Evolutionary conservation across 2,888 invertebrate species (phyloP).

Genomic region (Venustoraphidia nigricollis): DNA sequence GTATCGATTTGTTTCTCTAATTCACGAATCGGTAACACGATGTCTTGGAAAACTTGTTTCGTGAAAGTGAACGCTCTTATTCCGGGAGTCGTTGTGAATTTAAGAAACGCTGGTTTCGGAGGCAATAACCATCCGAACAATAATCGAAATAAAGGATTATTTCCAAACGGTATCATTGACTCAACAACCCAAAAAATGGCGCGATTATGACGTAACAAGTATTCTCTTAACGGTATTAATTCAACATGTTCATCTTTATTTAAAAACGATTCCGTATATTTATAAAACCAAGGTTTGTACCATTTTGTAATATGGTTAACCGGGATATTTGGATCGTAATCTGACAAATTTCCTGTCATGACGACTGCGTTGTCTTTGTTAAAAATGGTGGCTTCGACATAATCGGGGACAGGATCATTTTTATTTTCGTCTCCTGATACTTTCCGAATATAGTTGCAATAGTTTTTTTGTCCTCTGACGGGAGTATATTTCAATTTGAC

Average conservation of each 20-base stretch:
- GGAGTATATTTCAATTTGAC: slow-evolving; percentile 48
- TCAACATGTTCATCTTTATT: slow-evolving; percentile 36
- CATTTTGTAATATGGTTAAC: slow-evolving; percentile 42
- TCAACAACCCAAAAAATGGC: slow-evolving; percentile 61
- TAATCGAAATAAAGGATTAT: slow-evolving; percentile 40
- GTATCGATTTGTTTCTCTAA: slow-evolving; percentile 45
- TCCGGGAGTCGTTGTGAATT: slow-evolving; percentile 53
- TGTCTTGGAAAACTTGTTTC: slow-evolving; percentile 56
- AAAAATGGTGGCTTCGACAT: slow-evolving; percentile 50
- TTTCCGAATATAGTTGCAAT: slow-evolving; percentile 43
- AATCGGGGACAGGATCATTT: slow-evolving; percentile 37
- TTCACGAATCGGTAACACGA: slow-evolving; percentile 47
- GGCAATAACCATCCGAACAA: slow-evolving; percentile 52
- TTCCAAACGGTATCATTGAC: slow-evolving; percentile 56
- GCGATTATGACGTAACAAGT: slow-evolving; percentile 46
- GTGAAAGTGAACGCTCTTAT: slow-evolving; percentile 52
- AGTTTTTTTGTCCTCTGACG: slow-evolving; percentile 41
- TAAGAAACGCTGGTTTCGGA: slow-evolving; percentile 56
- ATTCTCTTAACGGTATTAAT: slow-evolving; percentile 46
- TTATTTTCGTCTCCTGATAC: slow-evolving; percentile 37
- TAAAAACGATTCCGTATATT: slow-evolving; percentile 43
- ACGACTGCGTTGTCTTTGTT: slow-evolving; percentile 45
- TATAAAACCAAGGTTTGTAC: slow-evolving; percentile 62
- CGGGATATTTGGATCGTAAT: slow-evolving; percentile 33
- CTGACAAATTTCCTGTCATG: slow-evolving; percentile 48